A percentile compares a stretch with the other conserved stretches of the same genome.
These are phyloP conservation scores for Caenorhabditis sulstoni DNA, from an alignment of 2,888 invertebrate genomes.

Conservation along the genomic window DNA sequence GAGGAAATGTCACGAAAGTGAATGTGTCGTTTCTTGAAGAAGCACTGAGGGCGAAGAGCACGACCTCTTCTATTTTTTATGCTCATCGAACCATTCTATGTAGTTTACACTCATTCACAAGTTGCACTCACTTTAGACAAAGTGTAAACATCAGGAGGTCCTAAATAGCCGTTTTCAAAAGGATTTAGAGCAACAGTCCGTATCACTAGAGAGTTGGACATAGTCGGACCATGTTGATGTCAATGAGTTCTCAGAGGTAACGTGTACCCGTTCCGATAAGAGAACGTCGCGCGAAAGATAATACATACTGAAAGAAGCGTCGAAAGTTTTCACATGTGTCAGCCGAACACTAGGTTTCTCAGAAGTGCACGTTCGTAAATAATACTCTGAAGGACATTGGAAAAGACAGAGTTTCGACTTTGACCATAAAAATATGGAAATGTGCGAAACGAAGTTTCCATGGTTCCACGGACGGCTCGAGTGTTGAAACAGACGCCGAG, in stretches of 20 bases:
- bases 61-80: slow-evolving; percentile 19
- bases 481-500: slow-evolving; percentile 28
- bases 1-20: slow-evolving; percentile 43
- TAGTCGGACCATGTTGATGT: no score
- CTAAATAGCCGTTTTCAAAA: no score
- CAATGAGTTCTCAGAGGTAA: no score
- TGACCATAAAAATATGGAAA: slow-evolving; percentile 3
- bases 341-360: no score
- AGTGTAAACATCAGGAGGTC: background rate
- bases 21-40: slow-evolving; percentile 48
- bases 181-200: no score
- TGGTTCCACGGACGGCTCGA: background rate
- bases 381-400: no score
- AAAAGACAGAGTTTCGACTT: no score
- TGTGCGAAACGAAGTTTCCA: slow-evolving; percentile 18
- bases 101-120: slow-evolving; percentile 34
- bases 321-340: background rate
- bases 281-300: no score
- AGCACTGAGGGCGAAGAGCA: slow-evolving; percentile 5
- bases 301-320: no score
- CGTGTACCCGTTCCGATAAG: no score
- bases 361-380: no score
- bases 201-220: no score
- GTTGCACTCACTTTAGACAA: slow-evolving; percentile 18
- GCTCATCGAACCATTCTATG: slow-evolving; percentile 43